phyloP scores from a whole-genome alignment of 2,888 invertebrate species.

The Ophraella communa region DNA sequence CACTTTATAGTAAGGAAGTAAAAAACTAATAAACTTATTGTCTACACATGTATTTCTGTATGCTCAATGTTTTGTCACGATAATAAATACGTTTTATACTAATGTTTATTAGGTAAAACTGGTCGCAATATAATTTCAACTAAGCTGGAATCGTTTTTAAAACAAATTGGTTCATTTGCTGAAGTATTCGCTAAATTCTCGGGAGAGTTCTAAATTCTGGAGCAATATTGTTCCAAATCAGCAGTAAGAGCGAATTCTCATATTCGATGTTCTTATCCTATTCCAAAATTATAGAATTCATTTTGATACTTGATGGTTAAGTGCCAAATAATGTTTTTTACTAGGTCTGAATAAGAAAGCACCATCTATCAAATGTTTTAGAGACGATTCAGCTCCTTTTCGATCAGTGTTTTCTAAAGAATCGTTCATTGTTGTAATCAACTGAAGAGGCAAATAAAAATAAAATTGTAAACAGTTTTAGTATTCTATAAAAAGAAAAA shows the following conservation, averaged over 20 bases:
- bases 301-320: constrained; percentile 38
- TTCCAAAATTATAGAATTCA: constrained; percentile 42
- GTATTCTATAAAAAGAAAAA: too few species aligned
- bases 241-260: constrained; percentile 36
- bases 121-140: constrained; percentile 36
- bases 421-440: constrained; percentile 40
- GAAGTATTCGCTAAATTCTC: constrained; percentile 40
- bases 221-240: constrained; percentile 23
- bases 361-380: constrained; percentile 38
- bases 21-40: too few species aligned
- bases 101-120: constrained; percentile 28
- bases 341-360: constrained; percentile 46
- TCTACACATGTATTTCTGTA: too few species aligned
- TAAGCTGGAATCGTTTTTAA: constrained; percentile 24
- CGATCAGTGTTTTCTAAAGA: constrained; percentile 44
- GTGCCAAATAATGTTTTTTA: constrained; percentile 36
- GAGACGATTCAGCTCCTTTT: constrained; percentile 42
- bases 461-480: neutral
- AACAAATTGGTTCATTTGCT: constrained; percentile 34
- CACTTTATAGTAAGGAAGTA: too few species aligned
- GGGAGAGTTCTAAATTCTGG: constrained; percentile 41
- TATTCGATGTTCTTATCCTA: constrained; percentile 33
- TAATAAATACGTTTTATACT: constrained; percentile 21
- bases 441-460: constrained; percentile 39
- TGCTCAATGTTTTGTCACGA: too few species aligned